Evolutionary conservation across 2,888 invertebrate genomes (phyloP), one percentile per base, ranked within the genome.

Genomic region (Mystacides longicornis): DNA sequence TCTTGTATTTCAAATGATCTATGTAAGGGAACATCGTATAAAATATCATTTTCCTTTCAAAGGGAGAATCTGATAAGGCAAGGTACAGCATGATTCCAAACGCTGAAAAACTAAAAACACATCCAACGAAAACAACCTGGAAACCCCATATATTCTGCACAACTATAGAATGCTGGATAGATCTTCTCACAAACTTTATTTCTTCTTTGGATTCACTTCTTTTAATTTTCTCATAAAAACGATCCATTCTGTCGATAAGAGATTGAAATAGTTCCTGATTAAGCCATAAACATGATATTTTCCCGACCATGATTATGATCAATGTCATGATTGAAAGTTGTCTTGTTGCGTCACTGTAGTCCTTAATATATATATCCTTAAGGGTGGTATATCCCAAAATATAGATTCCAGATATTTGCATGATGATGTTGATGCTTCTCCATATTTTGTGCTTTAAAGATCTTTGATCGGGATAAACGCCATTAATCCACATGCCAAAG

Each of bases 91-190:
- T 74, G 42, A 67, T 55, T 16, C 62, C 9, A 5, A 68, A 58
- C 7, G 72, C 69, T 60, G 69, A 69, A 1, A 67, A 23, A 0
- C 69, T 69, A 59, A 73, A 74, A 47, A 68, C 60, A 2, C 59
- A 27, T 21, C 67, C 62, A 0, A 69, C 67, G 1, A 62, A 53
- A 2, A 59, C 45, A 2, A 66, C 64, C 14, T 64, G 59, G 4
- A 66, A 49, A 1, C 68, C 56, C 72, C 71, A 74, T 54, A 67
- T 64, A 54, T 64, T 64, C 56, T 67, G 66, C 7, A 71, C 65
- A 18, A 61, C 65, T 0, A 64, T 60, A 18, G 71, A 70, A 58
- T 60, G 65, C 27, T 64, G 58, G 23, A 66, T 64, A 54, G 68
- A 70, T 3, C 64, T 50, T 1, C 64, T 22, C 2, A 73, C 62